These are phyloP conservation scores for Poecile montanus DNA, from an alignment of 2,797 vertebrate species.

Conservation along the genomic window DNA sequence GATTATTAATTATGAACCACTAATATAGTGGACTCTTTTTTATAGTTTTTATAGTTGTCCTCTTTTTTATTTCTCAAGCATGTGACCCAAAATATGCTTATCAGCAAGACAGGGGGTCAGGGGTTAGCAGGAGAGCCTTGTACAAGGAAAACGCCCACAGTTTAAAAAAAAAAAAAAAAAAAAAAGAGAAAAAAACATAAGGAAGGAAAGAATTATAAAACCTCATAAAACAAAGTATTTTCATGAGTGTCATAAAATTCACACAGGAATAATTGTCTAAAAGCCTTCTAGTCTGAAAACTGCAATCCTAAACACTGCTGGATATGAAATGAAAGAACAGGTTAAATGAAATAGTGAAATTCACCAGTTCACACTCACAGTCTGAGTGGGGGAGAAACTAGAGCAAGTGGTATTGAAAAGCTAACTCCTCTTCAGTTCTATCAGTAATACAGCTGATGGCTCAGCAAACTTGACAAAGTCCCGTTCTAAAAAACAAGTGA, in stretches of 20 bases:
- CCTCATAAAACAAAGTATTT: background rate
- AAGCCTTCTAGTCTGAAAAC: background rate
- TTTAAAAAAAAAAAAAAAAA: background rate
- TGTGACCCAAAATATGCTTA: background rate
- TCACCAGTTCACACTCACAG: background rate
- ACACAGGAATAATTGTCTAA: background rate
- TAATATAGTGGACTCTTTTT: background rate
- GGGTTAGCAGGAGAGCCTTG: background rate
- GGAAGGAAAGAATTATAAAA: background rate
- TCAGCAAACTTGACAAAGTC: background rate
- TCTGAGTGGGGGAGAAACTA: background rate
- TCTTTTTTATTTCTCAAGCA: background rate
- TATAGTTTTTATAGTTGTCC: too few species aligned
- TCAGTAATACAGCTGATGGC: background rate
- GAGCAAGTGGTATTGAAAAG: background rate
- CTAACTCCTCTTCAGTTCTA: background rate
- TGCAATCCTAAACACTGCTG: background rate
- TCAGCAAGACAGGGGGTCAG: background rate
- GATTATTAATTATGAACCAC: background rate
- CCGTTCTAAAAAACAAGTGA: background rate
- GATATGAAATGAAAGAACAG: background rate
- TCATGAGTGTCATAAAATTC: background rate
- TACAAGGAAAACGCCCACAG: background rate
- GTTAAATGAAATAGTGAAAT: background rate
- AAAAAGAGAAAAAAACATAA: background rate